These are phyloP conservation scores for Phalera bucephala DNA, from an alignment of 2,888 invertebrate genomes.

Conservation along the genomic window DNA sequence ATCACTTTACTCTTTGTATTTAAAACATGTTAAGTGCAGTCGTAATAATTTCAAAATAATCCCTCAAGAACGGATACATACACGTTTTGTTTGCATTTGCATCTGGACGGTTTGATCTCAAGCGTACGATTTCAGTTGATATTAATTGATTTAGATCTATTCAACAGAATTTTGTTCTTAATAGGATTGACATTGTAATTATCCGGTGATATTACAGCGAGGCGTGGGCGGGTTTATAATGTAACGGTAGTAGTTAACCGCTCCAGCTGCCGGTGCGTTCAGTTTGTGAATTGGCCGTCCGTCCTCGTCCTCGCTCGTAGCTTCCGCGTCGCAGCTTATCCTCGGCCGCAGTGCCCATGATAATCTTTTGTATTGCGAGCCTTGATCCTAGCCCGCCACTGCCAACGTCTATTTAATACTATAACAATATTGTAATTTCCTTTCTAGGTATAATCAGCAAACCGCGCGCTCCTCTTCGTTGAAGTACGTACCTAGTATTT, in stretches of 20 bases:
- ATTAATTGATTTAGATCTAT: too few relatives aligned
- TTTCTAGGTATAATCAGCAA: slow-evolving; percentile 82
- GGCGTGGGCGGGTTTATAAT: slow-evolving; percentile 21
- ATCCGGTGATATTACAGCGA: background rate
- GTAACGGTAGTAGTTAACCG: slow-evolving; percentile 43
- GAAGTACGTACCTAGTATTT: slow-evolving; percentile 73
- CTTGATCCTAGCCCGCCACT: slow-evolving; percentile 69
- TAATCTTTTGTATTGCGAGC: slow-evolving; percentile 72
- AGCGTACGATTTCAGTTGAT: slow-evolving; percentile 18
- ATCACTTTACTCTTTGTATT: slow-evolving; percentile 61
- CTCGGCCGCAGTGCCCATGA: slow-evolving; percentile 74
- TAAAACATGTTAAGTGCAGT: slow-evolving; percentile 59
- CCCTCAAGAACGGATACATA: slow-evolving; percentile 23
- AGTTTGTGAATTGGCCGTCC: slow-evolving; percentile 71
- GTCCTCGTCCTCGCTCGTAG: slow-evolving; percentile 77
- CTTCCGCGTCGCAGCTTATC: slow-evolving; percentile 79
- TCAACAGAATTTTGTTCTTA: too few relatives aligned
- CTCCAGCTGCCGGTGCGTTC: slow-evolving; percentile 57
- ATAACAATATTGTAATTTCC: slow-evolving; percentile 69
- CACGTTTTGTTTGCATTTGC: slow-evolving; percentile 27
- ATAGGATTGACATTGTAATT: too few relatives aligned
- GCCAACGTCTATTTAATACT: slow-evolving; percentile 55
- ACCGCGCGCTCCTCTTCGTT: slow-evolving; percentile 78
- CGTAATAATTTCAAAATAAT: slow-evolving; percentile 56
- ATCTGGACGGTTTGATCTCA: slow-evolving; percentile 28